Conservation (phyloP, 2,113 vertebrate genomes). For the Poeciliopsis occidentalis region DNA sequence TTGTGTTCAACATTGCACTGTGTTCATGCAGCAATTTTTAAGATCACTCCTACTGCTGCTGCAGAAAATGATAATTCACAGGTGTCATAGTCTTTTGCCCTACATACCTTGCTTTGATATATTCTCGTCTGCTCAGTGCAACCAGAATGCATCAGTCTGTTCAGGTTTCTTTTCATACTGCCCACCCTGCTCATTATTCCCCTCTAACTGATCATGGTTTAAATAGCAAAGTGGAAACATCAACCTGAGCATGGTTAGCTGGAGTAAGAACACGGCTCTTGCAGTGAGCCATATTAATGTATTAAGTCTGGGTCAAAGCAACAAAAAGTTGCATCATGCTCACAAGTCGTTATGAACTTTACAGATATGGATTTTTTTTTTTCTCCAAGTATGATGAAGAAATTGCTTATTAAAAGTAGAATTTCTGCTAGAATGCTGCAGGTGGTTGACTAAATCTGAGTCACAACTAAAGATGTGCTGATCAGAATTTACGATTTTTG, state of each 20-base stretch:
- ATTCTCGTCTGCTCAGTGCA: constrained; percentile 24
- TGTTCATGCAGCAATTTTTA: constrained; percentile 72
- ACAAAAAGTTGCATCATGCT: neutral
- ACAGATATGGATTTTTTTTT: neutral
- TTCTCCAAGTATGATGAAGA: neutral
- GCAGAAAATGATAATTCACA: constrained; percentile 65
- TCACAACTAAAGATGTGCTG: too few relatives aligned
- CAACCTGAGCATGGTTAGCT: neutral
- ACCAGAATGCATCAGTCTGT: constrained; percentile 8
- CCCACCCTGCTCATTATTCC: neutral
- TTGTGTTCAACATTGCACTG: constrained; percentile 70
- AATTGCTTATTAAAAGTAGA: too few relatives aligned
- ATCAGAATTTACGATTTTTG: too few relatives aligned
- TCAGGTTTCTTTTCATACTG: constrained; percentile 8
- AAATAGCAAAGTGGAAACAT: constrained; percentile 29
- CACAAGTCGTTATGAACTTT: neutral
- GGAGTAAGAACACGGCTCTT: constrained; percentile 7
- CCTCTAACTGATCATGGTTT: constrained; percentile 11
- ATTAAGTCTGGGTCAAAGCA: constrained; percentile 19
- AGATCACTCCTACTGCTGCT: constrained; percentile 65
- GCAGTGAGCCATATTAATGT: constrained; percentile 5
- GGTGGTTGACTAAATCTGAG: too few relatives aligned
- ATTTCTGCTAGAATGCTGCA: too few relatives aligned
- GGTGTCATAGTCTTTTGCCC: constrained; percentile 57
- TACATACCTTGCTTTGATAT: constrained; percentile 52